A percentile compares a stretch with the other conserved stretches of the same genome.
Conservation (phyloP, 1,140 invertebrate species). For the Drosophila fuyamai region DNA sequence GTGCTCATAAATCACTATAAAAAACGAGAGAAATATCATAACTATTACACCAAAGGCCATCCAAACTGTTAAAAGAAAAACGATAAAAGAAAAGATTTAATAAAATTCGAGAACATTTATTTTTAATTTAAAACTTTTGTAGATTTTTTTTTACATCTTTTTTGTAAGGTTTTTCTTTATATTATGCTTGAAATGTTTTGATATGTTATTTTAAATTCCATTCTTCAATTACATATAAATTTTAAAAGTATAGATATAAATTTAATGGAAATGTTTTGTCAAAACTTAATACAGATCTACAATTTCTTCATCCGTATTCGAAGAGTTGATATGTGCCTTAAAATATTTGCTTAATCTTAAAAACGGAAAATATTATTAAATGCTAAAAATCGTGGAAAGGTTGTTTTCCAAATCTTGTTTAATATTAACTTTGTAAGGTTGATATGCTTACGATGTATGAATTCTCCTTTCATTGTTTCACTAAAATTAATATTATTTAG, state of each 20-base stretch:
- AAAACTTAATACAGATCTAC: neutral
- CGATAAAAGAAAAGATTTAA: neutral
- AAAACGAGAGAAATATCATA: neutral
- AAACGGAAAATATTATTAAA: neutral
- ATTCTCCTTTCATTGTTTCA: neutral
- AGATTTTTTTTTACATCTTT: slow-evolving; percentile 17
- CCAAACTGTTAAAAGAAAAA: neutral
- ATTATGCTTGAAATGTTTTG: slow-evolving; percentile 3
- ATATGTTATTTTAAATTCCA: neutral
- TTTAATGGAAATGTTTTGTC: neutral
- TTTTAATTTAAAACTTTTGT: slow-evolving; percentile 37
- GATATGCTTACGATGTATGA: slow-evolving; percentile 40
- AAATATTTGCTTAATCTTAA: slow-evolving; percentile 2
- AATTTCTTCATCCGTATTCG: neutral
- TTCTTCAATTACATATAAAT: slow-evolving; percentile 3
- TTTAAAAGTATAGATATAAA: neutral
- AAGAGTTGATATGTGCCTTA: neutral
- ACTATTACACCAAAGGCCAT: neutral
- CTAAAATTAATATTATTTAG: neutral
- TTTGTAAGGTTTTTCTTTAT: slow-evolving; percentile 23
- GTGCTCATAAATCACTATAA: neutral
- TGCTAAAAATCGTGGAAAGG: slow-evolving; percentile 1
- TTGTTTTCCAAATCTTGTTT: neutral
- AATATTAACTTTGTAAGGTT: slow-evolving; percentile 18
- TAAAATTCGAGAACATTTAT: slow-evolving; percentile 51